Evolutionary conservation across 2,888 invertebrate genomes (phyloP), one percentile per base, ranked within the genome.

Genomic region (Tyria jacobaeae): DNA sequence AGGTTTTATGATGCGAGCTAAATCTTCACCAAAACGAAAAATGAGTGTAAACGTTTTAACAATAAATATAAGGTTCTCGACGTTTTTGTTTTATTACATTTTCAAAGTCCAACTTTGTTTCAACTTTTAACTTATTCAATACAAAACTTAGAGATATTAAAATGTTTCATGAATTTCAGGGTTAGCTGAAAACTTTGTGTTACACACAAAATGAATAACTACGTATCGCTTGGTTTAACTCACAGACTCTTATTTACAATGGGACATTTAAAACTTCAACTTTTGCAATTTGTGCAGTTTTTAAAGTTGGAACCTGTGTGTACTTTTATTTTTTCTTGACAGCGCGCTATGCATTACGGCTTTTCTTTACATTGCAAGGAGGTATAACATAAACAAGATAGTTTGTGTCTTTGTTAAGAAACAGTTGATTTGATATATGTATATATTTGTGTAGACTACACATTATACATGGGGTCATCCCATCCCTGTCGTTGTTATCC

Each of bases 151-250:
- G 48, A 70, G 41, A 57, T 60, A 57, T 50, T 47, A 27, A 70
- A 34, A 4, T 21, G 44, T 44, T 58, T 60, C 47, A 37, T 44
- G 44, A 64, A 62, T 56, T 37, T 37, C 39, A 4, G 25, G 47
- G 39, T 44, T 54, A 70, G 62, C 44, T 70, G 4, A 50, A 39
- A 57, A 64, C 47, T 34, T 50, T 37, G 49, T 47, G 60, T 61
- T 56, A 54, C 51, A 60, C 12, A 62, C 60, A 71, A 64, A 62
- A 54, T 59, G 62, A 59, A 57, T 57, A 55, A 63, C 57, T 50
- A 58, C 62, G 49, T 60, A 60, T 56, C 57, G 64, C 64, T 76
- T 66, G 64, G 64, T 76, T 68, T 73, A 73, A 62, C 48, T 53
- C 57, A 39, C 5, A n/a, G 44, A 64, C 60, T 57, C 48, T 35